Evolutionary conservation across 1,140 invertebrate species (phyloP).

Genomic region (Solenopsis invicta): DNA sequence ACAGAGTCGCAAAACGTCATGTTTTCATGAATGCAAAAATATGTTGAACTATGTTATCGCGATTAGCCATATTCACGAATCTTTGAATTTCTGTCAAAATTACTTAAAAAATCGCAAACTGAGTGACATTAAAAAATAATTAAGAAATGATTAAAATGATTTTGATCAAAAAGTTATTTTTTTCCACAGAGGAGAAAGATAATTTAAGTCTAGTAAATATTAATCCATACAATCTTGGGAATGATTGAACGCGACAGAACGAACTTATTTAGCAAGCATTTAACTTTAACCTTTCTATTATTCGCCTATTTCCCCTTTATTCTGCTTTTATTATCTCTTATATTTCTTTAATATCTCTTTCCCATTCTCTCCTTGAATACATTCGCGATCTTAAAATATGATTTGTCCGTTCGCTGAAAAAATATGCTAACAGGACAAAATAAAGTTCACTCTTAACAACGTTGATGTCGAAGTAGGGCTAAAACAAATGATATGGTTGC

Average conservation of each 20-base stretch:
- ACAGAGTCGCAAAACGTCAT: background rate
- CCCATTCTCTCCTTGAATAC: conserved; percentile 32
- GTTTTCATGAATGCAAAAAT: background rate
- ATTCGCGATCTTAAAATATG: conserved; percentile 45
- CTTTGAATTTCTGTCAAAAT: background rate
- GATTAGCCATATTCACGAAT: background rate
- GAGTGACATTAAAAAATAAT: background rate
- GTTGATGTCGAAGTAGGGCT: conserved; percentile 21
- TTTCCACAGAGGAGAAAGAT: background rate
- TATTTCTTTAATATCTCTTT: conserved; percentile 26
- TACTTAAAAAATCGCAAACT: background rate
- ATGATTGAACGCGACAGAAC: conserved; percentile 32
- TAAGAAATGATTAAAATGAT: background rate
- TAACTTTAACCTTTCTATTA: conserved; percentile 17
- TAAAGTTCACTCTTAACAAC: conserved; percentile 24
- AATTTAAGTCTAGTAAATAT: conserved; percentile 7
- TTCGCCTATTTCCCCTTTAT: conserved; percentile 9
- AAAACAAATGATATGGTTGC: conserved; percentile 55
- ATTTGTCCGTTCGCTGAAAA: conserved; percentile 53
- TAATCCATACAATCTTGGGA: background rate
- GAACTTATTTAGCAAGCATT: conserved; percentile 14
- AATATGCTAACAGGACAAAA: conserved; percentile 38
- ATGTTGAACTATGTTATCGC: background rate
- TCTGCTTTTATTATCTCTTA: conserved; percentile 18
- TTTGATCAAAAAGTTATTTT: conserved; percentile 15